Base-by-base conservation (phyloP, 1,140 invertebrate species). In the Tribolium madens region DNA sequence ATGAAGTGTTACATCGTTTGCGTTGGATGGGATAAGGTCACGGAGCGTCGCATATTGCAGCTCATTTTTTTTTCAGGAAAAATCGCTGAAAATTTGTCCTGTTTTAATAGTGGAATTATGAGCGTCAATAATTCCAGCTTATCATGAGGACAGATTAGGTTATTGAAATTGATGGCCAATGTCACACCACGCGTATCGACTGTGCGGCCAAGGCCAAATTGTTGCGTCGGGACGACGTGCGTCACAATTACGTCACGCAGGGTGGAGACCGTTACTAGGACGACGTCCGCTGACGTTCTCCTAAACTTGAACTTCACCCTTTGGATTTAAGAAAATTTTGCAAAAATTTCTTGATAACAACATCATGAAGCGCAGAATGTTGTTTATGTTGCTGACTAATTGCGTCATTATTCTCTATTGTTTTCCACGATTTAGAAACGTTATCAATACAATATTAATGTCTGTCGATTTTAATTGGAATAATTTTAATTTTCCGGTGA, bases 271-370 rank as follows among this genome's bases (percentile, higher is more conserved):
- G 77, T 78, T 78, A 53, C 77, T 73, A 69, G 69, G 77, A 71
- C 77, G 52, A 78, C 77, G 77, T 71, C 64, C 77, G 77, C 77
- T 75, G 73, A 75, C 73, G 77, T 75, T n/a, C 33, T 60, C 17
- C 36, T 77, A 77, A 77, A 77, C 76, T 77, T 77, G 76, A 77
- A 77, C 76, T 77, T 77, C 57, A 77, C 57, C 70, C 76, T 76
- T 76, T 72, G 21, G 21, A 31, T 64, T 64, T 64, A 3, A 64
- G 57, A 33, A 33, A 64, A 64, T 33, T n/a, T 64, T 64, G 21
- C 6, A 15, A 57, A 57, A 18, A 57, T 26, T 3, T 10, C 13
- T 1, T 21, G 17, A 21, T 57, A 17, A 3, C 21, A 14, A 26
- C 21, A 31, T 2, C 3, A 33, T 42, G 57, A 64, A 64, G 26